These are phyloP conservation scores for Hydrocynus forskahlii DNA, from an alignment of 2,797 vertebrate genomes.

Conservation along the genomic window DNA sequence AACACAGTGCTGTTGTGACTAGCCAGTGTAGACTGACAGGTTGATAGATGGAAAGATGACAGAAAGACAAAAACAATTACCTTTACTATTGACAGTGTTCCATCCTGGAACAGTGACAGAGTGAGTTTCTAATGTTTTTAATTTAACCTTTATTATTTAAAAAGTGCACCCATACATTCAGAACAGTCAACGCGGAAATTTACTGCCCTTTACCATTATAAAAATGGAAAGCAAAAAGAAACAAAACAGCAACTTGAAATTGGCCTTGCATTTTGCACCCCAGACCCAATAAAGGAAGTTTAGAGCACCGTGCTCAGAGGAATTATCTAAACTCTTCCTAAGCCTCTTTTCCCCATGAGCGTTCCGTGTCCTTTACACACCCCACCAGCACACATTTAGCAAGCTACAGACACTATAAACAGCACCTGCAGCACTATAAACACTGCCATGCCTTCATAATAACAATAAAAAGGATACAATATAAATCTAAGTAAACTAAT, in stretches of 20 bases:
- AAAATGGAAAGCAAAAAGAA: too few species aligned
- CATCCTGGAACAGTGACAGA: too few species aligned
- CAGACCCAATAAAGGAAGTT: constrained; percentile 61
- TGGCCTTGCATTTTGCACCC: constrained; percentile 14
- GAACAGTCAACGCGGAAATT: not conserved
- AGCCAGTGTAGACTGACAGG: too few species aligned
- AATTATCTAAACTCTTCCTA: constrained; percentile 66
- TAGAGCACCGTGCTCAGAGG: constrained; percentile 63
- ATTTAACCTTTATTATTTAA: not conserved
- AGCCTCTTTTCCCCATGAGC: constrained; percentile 62
- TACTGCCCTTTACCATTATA: not conserved
- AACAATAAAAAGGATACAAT: not conserved
- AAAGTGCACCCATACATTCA: not conserved
- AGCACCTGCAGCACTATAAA: not conserved
- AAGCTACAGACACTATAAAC: not conserved
- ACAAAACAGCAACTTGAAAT: constrained; percentile 2
- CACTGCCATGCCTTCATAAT: not conserved
- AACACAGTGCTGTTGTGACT: not conserved
- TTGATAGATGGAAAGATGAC: too few species aligned
- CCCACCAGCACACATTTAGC: constrained; percentile 5
- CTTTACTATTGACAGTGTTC: too few species aligned
- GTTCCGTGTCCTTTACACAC: constrained; percentile 25
- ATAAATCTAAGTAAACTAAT: too few species aligned
- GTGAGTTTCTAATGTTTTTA: too few species aligned
- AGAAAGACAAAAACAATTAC: too few species aligned